Percentiles rank a stretch among this genome's conserved stretches.
Conservation (phyloP, 2,113 vertebrate genomes). For the Boulengeromyrus knoepffleri region DNA sequence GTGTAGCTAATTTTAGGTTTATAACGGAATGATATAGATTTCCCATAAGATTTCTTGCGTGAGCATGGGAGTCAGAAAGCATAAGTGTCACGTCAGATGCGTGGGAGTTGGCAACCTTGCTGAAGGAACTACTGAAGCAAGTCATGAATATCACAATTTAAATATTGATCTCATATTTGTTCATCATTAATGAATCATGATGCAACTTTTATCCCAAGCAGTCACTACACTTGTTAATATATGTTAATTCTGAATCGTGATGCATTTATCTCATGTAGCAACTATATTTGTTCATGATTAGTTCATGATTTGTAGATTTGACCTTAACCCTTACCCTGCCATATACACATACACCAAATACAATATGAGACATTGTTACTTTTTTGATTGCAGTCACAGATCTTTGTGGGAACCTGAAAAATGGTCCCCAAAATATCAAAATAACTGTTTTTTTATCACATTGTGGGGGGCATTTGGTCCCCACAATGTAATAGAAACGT, state of each 20-base stretch:
- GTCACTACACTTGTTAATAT: not conserved
- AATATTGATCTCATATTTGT: not conserved
- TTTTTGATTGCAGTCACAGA: no score
- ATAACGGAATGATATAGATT: not conserved
- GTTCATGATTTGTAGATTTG: not conserved
- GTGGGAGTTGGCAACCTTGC: not conserved
- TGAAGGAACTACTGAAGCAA: not conserved
- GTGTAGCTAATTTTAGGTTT: not conserved
- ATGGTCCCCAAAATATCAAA: no score
- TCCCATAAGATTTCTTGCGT: not conserved
- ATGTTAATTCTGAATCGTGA: not conserved
- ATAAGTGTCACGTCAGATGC: not conserved
- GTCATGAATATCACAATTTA: not conserved
- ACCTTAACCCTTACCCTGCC: no score
- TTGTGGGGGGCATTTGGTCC: no score
- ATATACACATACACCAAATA: no score
- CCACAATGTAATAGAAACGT: no score
- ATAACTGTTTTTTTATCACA: no score
- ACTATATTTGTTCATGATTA: not conserved
- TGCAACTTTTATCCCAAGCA: not conserved
- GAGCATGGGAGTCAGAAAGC: not conserved
- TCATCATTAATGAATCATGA: not conserved
- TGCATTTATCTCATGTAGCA: not conserved
- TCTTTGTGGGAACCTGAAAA: no score
- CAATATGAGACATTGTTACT: no score